Evolutionary conservation across 2,113 vertebrate genomes (phyloP).

Genomic region (Thunnus maccoyii): DNA sequence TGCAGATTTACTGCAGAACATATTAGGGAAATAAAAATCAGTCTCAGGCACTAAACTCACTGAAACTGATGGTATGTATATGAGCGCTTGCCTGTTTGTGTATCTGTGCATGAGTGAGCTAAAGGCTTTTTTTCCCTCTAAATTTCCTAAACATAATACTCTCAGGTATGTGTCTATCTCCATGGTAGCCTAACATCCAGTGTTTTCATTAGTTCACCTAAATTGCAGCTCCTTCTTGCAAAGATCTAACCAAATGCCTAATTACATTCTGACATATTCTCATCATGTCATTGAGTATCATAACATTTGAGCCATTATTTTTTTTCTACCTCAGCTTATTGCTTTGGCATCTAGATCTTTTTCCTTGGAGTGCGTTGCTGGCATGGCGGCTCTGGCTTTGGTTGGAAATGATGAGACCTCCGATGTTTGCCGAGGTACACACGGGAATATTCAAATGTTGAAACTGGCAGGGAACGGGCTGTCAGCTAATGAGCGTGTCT

Average conservation of each 20-base stretch:
- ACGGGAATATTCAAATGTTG: conserved; percentile 85
- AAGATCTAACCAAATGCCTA: conserved; percentile 66
- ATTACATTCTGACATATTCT: conserved; percentile 75
- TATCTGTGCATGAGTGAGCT: conserved; percentile 27
- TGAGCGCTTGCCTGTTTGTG: conserved; percentile 21
- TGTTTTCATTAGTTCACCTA: conserved; percentile 56
- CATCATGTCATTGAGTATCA: conserved; percentile 73
- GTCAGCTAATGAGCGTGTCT: conserved; percentile 86
- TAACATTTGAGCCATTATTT: conserved; percentile 76
- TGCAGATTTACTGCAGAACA: conserved; percentile 86
- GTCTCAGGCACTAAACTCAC: conserved; percentile 66
- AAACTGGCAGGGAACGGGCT: conserved; percentile 83
- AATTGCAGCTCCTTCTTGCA: conserved; percentile 31
- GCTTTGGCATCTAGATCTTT: conserved; percentile 79
- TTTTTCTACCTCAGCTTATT: conserved; percentile 79
- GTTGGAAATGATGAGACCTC: conserved; percentile 82
- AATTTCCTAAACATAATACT: conserved; percentile 48
- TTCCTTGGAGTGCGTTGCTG: conserved; percentile 80
- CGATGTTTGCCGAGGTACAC: conserved; percentile 83
- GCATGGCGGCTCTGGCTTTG: conserved; percentile 75
- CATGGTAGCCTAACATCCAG: conserved; percentile 32
- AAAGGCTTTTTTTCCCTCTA: conserved; percentile 25
- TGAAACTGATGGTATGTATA: conserved; percentile 70
- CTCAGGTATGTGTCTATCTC: conserved; percentile 41
- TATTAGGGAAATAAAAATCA: conserved; percentile 86